These are phyloP conservation scores for Epinotia demarniana DNA, from an alignment of 2,888 invertebrate genomes.

Conservation along the genomic window DNA sequence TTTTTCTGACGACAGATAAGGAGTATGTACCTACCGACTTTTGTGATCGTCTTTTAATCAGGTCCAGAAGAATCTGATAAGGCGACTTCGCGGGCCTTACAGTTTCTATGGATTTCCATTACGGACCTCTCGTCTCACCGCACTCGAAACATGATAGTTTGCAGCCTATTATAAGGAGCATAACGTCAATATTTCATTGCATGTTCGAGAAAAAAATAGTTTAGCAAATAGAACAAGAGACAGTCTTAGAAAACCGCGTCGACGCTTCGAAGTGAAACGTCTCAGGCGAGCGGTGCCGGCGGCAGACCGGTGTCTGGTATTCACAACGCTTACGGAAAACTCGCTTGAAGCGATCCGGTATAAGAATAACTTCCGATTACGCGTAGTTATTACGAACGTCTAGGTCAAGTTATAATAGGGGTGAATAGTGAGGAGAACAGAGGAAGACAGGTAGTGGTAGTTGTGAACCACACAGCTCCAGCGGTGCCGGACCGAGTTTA, in stretches of 20 bases:
- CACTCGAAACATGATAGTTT: no score
- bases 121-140: no score
- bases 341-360: background rate
- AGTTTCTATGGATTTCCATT: no score
- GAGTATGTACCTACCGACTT: no score
- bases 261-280: background rate
- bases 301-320: constrained; percentile 8
- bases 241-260: background rate
- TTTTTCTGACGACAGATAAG: no score
- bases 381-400: background rate
- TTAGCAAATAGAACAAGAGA: background rate
- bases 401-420: background rate
- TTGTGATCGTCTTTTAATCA: no score
- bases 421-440: background rate
- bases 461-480: background rate
- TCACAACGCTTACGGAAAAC: background rate
- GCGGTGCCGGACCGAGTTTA: constrained; percentile 35
- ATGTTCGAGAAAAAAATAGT: background rate
- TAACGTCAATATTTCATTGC: background rate
- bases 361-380: background rate
- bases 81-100: no score
- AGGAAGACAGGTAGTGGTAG: constrained; percentile 1
- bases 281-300: constrained; percentile 3
- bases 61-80: no score
- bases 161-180: no score